phyloP scores from a whole-genome alignment of 2,797 vertebrate genomes.

The Leptoclinus maculatus region DNA sequence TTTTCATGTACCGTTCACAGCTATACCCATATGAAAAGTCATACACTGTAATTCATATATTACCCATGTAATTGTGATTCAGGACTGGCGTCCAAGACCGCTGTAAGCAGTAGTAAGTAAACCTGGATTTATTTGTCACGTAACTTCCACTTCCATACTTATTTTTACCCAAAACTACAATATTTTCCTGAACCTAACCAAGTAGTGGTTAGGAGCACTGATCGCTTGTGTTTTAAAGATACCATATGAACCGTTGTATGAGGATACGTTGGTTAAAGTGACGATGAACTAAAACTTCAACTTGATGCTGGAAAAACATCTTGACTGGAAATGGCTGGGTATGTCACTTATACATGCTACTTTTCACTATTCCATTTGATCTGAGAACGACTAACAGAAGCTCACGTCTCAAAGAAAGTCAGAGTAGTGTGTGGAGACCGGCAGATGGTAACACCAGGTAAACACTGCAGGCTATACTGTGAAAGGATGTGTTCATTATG shows the following conservation, averaged over 20 bases:
- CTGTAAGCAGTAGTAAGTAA: not conserved
- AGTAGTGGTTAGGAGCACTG: no score
- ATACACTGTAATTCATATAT: not conserved
- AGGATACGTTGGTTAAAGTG: not conserved
- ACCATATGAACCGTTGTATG: no score
- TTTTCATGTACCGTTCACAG: not conserved
- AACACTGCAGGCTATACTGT: conserved; percentile 11
- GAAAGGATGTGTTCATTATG: conserved; percentile 9
- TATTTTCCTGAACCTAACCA: no score
- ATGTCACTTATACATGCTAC: not conserved
- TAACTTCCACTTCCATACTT: not conserved
- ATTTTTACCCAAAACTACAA: no score
- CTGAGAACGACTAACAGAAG: not conserved
- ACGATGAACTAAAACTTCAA: not conserved
- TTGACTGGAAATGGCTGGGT: not conserved
- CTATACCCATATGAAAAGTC: not conserved
- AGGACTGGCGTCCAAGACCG: not conserved
- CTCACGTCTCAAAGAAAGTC: not conserved
- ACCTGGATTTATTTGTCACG: not conserved
- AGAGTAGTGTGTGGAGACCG: not conserved
- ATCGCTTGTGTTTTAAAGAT: no score
- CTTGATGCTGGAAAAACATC: not conserved
- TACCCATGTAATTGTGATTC: not conserved
- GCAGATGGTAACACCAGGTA: conserved; percentile 19
- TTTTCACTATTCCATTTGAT: not conserved